Evolutionary conservation across 2,888 invertebrate genomes (phyloP).

Genomic region (Lycia hirtaria): DNA sequence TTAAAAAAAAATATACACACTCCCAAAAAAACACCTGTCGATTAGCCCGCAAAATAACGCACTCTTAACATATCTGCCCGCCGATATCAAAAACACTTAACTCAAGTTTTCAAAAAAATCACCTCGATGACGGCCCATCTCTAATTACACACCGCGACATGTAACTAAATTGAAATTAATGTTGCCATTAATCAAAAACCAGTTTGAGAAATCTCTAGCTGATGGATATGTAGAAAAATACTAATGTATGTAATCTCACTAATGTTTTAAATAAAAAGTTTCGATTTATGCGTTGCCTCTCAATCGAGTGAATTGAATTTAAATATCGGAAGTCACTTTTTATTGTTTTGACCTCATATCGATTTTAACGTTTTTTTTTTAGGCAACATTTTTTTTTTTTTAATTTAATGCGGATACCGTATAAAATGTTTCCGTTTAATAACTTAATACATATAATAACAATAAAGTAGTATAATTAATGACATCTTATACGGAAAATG

Average conservation of each 20-base stretch:
- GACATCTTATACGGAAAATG: no score
- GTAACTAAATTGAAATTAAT: conserved; percentile 31
- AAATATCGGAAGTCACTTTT: conserved; percentile 2
- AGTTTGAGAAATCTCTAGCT: conserved; percentile 34
- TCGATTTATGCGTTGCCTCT: conserved; percentile 6
- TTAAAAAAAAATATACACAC: no score
- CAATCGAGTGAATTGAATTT: background rate
- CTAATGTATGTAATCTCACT: conserved; percentile 15
- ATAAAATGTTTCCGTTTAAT: background rate
- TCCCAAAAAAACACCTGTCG: no score
- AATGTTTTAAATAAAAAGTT: conserved; percentile 27
- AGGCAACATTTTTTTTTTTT: background rate
- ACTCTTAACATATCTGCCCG: background rate
- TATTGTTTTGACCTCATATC: conserved; percentile 25
- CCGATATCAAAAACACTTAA: background rate
- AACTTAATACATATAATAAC: background rate
- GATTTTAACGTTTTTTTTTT: conserved; percentile 13
- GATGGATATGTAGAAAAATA: conserved; percentile 32
- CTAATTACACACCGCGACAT: conserved; percentile 17
- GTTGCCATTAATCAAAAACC: conserved; percentile 35
- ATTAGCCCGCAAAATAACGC: background rate
- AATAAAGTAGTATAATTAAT: no score
- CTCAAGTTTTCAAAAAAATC: conserved; percentile 7
- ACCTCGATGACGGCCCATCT: background rate
- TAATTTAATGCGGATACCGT: background rate